Evolutionary conservation across 2,888 invertebrate genomes (phyloP).

Genomic region (Mythimna vitellina): DNA sequence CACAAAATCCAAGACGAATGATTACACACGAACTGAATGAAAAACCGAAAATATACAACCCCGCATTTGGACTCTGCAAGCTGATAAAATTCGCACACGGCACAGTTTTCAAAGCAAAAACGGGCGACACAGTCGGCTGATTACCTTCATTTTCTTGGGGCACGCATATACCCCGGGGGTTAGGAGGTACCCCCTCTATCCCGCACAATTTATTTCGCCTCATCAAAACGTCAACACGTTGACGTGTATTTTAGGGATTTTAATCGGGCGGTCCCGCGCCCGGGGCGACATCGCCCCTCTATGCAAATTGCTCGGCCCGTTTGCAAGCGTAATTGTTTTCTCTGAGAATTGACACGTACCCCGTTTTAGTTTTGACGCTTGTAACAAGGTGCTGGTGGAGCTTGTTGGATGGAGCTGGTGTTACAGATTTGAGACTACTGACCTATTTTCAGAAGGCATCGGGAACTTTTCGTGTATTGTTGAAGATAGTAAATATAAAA

Average conservation of each 20-base stretch:
- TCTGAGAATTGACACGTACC: slow-evolving; percentile 83
- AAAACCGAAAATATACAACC: slow-evolving; percentile 56
- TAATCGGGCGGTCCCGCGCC: slow-evolving; percentile 80
- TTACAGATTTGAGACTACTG: slow-evolving; percentile 11
- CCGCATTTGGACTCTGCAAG: slow-evolving; percentile 60
- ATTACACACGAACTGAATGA: slow-evolving; percentile 58
- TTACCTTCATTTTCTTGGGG: slow-evolving; percentile 88
- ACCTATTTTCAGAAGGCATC: not conserved
- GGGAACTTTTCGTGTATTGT: not conserved
- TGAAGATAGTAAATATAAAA: not conserved
- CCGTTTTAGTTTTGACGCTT: slow-evolving; percentile 76
- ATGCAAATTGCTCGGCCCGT: slow-evolving; percentile 84
- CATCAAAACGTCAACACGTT: slow-evolving; percentile 90
- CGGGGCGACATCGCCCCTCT: slow-evolving; percentile 71
- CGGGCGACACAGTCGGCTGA: slow-evolving; percentile 73
- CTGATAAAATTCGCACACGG: slow-evolving; percentile 74
- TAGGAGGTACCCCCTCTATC: slow-evolving; percentile 68
- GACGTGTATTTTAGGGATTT: slow-evolving; percentile 89
- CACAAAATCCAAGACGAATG: slow-evolving; percentile 56
- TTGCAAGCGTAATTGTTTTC: slow-evolving; percentile 85
- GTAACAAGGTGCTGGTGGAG: slow-evolving; percentile 58
- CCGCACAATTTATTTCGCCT: slow-evolving; percentile 87
- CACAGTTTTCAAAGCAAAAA: slow-evolving; percentile 72
- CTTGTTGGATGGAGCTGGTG: slow-evolving; percentile 27
- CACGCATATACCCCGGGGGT: slow-evolving; percentile 82